Evolutionary conservation across 1,140 invertebrate genomes (phyloP), one percentile per base, ranked within the genome.

Genomic region (Scaptomyza hsui): DNA sequence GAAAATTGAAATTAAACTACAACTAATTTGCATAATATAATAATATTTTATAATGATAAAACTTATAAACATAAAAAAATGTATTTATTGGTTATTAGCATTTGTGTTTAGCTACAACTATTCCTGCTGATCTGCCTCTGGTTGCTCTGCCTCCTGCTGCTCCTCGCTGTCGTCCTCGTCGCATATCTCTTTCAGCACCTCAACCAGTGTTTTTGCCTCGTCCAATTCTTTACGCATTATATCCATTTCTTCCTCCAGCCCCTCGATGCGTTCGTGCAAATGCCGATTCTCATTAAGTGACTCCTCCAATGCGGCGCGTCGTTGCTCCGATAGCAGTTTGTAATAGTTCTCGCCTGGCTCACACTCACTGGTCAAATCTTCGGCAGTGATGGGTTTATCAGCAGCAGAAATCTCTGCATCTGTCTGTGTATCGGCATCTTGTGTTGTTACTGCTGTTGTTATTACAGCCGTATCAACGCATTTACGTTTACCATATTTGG

Each of bases 311-410:
- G 93, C 93, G 61, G 93, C 78, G 41, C 93, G 90, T 37, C 94
- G 92, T 55, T 93, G 93, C 89, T 95, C 94, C 9, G 94, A 94
- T 10, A 95, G 67, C 29, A 92, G 85, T 90, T 94, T 91, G 93
- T 94, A 95, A 71, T 95, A 95, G 64, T 93, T 92, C 72, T 93
- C 93, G 73, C 94, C 94, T 0, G 94, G 93, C 26, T 92, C 92
- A 78, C 91, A 90, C 75, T 93, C 92, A 4, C 92, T 92, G n/a
- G 93, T 94, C 35, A 94, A 81, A 88, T 94, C 94, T 12, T 91
- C 86, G 0, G 71, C 89, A 15, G 88, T 91, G 10, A 91, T 89
- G n/a, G 86, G 80, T 9, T 76, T 78, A 39, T 88, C 75, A 3
- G 67, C 72, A 15, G 41, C 1, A 4, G 19, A 29, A 1, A 26